Base-by-base conservation (phyloP, 2,797 vertebrate genomes). In the Periophthalmus magnuspinnatus region DNA sequence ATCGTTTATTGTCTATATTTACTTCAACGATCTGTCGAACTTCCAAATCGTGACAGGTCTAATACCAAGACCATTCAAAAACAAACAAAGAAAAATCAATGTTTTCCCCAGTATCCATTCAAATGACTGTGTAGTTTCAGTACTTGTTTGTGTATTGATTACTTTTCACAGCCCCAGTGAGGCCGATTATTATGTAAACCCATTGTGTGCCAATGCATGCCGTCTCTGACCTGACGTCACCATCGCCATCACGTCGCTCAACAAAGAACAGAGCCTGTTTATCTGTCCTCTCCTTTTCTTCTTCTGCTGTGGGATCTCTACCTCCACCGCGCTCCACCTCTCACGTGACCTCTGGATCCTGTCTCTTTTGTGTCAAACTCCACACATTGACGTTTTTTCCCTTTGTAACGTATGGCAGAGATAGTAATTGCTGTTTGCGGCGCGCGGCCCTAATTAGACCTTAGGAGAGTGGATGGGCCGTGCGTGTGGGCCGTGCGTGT, bases 381-480 rank as follows among this genome's bases (percentile, higher is more conserved):
- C 74, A 69, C 74, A 69, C 74, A 65, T 76, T 78, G 52, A 77
- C 67, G 59, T 83, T 66, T 80, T 77, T 80, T 77, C 80, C 72
- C 67, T 72, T n/a, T 74, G 68, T 56, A 77, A 62, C 67, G 62
- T 70, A 70, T 41, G 70, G 74, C 60, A 5, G 69, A 68, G 72
- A 54, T 63, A 38, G 38, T 55, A 19, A 68, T 76, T 75, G 75
- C 72, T 81, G 5, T 67, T 17, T 45, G 64, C 71, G 22, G 38
- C 41, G 33, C 19, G 59, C 33, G 10, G 8, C 41, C 82, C 82
- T 89, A 79, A 82, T 91, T 85, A 84, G 77, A 71, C 77, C 60
- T 64, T 69, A 70, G 74, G 76, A 76, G 80, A 76, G 76, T 59
- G 41, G 63, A 70, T 69, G 69, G 76, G 64, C 50, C 52, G 24